phyloP scores from a whole-genome alignment of 2,113 vertebrate genomes.

The Ptilonorhynchus violaceus region DNA sequence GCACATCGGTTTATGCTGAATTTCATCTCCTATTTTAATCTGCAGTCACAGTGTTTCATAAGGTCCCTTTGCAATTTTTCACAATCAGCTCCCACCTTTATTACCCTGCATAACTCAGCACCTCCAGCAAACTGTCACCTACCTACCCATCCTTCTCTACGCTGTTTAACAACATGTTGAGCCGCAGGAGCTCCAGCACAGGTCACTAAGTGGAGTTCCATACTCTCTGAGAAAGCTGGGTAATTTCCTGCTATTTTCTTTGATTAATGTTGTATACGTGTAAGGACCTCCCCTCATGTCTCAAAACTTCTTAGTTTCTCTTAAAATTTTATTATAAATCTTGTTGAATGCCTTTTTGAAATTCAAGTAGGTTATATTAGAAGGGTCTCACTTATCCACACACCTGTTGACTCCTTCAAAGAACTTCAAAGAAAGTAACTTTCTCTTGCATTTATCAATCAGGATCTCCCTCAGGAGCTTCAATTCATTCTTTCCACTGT shows the following conservation, averaged over 20 bases:
- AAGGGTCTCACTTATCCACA: background rate
- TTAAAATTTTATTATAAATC: background rate
- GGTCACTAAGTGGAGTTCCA: background rate
- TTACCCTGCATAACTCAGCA: background rate
- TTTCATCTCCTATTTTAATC: background rate
- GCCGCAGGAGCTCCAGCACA: background rate
- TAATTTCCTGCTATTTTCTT: background rate
- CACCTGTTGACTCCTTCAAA: background rate
- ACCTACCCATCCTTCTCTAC: background rate
- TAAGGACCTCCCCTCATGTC: background rate
- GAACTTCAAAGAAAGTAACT: background rate
- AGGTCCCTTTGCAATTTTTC: background rate
- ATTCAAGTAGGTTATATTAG: background rate
- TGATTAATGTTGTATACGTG: background rate
- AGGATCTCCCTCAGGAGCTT: background rate
- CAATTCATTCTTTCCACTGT: background rate
- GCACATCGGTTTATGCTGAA: background rate
- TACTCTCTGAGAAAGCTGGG: background rate
- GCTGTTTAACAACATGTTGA: background rate
- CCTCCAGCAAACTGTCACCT: background rate
- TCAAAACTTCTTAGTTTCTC: background rate
- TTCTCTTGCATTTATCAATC: background rate
- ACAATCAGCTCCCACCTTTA: background rate
- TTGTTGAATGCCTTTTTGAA: background rate
- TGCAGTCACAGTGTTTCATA: background rate